phyloP scores from a whole-genome alignment of 2,113 vertebrate genomes.

The Haplotaxodon microlepis region DNA sequence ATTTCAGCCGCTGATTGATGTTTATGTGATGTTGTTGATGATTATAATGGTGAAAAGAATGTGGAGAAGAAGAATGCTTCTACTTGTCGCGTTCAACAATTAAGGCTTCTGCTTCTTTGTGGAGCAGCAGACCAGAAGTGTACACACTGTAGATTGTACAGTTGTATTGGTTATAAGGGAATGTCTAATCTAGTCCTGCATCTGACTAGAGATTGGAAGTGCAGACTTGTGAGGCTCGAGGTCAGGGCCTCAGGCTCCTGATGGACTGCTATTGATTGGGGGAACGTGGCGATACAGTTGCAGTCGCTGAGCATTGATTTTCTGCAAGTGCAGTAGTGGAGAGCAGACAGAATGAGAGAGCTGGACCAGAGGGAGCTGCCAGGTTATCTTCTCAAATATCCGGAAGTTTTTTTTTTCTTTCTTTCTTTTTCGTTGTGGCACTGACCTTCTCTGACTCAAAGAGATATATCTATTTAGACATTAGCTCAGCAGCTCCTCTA shows the following conservation, averaged over 20 bases:
- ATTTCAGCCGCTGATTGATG: not conserved
- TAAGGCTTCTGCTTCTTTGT: not conserved
- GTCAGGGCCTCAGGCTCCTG: constrained; percentile 53
- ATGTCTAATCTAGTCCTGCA: constrained; percentile 49
- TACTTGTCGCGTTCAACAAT: constrained; percentile 11
- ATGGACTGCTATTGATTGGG: constrained; percentile 65
- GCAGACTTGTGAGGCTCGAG: constrained; percentile 31
- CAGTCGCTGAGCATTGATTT: constrained; percentile 70
- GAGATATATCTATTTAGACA: constrained; percentile 49
- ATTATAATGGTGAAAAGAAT: not conserved
- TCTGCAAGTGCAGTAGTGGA: constrained; percentile 66
- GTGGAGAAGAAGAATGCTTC: not conserved
- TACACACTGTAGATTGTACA: not conserved
- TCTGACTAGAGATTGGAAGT: constrained; percentile 36
- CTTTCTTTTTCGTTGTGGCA: constrained; percentile 13
- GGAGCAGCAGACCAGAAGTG: not conserved
- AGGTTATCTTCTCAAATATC: constrained; percentile 76
- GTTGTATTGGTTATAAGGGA: constrained; percentile 16
- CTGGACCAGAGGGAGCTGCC: constrained; percentile 36
- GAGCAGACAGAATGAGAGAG: constrained; percentile 57
- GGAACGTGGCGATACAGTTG: constrained; percentile 66
- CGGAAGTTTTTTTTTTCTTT: constrained; percentile 49
- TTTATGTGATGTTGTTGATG: not conserved
- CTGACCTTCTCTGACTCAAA: constrained; percentile 67
- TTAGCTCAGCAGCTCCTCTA: constrained; percentile 51